Evolutionary conservation across 1,140 invertebrate genomes (phyloP).

Genomic region (Formica selysi): DNA sequence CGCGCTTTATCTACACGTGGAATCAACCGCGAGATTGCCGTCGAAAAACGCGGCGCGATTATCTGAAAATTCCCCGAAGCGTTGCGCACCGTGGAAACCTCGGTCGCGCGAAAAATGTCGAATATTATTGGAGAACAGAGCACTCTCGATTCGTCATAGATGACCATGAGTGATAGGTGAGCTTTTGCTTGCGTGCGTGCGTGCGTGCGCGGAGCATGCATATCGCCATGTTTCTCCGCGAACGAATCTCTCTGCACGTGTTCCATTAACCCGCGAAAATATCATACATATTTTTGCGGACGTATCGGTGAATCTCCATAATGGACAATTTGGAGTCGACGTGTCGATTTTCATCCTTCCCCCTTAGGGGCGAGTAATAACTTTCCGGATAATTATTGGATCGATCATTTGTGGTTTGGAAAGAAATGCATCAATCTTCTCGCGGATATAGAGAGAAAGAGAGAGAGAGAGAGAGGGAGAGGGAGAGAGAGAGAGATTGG

Average conservation of each 20-base stretch:
- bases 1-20: conserved; percentile 56
- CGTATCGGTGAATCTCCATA: conserved; percentile 38
- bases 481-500: neutral
- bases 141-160: conserved; percentile 60
- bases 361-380: conserved; percentile 7
- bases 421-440: neutral
- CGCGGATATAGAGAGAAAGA: neutral
- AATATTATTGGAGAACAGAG: conserved; percentile 59
- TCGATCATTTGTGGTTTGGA: neutral
- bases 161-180: conserved; percentile 60
- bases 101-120: conserved; percentile 49
- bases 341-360: conserved; percentile 26
- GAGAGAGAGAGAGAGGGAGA: too few species aligned
- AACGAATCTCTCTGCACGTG: conserved; percentile 18
- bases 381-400: neutral
- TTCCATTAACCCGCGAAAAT: conserved; percentile 50
- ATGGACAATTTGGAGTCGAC: conserved; percentile 49
- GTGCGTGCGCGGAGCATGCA: conserved; percentile 36
- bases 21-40: conserved; percentile 57
- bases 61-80: conserved; percentile 63
- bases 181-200: conserved; percentile 15
- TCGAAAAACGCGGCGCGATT: conserved; percentile 58
- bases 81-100: conserved; percentile 42
- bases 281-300: conserved; percentile 39
- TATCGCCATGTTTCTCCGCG: conserved; percentile 29